phyloP scores from a whole-genome alignment of 2,888 invertebrate species.

The Erebia epiphron region DNA sequence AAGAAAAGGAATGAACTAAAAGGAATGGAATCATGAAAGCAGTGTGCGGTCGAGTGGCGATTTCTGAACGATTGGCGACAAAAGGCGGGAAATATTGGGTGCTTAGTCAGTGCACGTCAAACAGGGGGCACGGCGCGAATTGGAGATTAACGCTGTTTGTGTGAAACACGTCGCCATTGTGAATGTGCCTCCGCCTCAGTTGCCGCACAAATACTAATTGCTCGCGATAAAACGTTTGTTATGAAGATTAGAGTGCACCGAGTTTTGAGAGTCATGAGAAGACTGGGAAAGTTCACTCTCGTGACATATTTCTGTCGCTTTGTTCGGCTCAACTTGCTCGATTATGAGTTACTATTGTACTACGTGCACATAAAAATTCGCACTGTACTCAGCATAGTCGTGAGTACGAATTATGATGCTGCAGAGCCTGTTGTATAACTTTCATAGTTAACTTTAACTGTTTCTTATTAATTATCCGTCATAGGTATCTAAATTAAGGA shows the following conservation, averaged over 20 bases:
- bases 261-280: conserved; percentile 46
- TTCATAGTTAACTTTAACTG: too few species aligned
- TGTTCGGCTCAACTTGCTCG: not conserved
- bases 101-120: conserved; percentile 69
- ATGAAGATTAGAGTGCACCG: conserved; percentile 52
- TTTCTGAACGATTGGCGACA: conserved; percentile 57
- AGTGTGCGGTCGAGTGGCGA: conserved; percentile 68
- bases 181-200: conserved; percentile 57
- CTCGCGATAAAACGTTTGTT: conserved; percentile 48
- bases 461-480: too few species aligned
- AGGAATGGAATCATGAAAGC: conserved; percentile 29
- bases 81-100: conserved; percentile 65
- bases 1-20: conserved; percentile 55
- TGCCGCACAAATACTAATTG: conserved; percentile 50
- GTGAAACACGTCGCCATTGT: conserved; percentile 70
- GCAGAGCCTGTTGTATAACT: too few species aligned
- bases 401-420: not conserved
- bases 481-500: too few species aligned
- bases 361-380: not conserved
- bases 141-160: conserved; percentile 74
- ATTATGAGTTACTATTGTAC: not conserved
- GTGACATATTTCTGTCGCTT: conserved; percentile 7
- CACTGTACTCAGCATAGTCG: not conserved
- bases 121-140: conserved; percentile 60
- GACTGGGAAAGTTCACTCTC: conserved; percentile 22